Evolutionary conservation across 2,888 invertebrate genomes (phyloP), one percentile per base, ranked within the genome.

Genomic region (Apamea monoglypha): DNA sequence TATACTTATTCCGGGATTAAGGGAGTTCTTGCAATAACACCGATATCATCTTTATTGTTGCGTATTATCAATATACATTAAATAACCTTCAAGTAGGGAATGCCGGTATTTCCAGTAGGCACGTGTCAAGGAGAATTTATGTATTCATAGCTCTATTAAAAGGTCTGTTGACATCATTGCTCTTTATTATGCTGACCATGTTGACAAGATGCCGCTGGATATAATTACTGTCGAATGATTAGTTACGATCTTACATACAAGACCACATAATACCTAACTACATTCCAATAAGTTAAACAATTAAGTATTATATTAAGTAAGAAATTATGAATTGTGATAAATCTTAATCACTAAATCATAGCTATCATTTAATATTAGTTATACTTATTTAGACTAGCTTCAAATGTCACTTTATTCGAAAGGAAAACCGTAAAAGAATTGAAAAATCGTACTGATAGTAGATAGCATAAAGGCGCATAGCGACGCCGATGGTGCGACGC

Each of bases 91-190:
- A 61, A 68, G 59, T 71, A 25, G 50, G 61, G 71, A 82, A 75
- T 82, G 61, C 21, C 29, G 44, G 25, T 70, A 69, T 77, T 69
- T 66, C 59, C 47, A 80, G 64, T 80, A 50, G 25, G n/a, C 82
- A 69, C 50, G 53, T 53, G 77, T 83, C 86, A 85, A 86, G 79
- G 80, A 76, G 81, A 80, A 77, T 77, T 77, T 89, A 89, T 90
- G 80, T 84, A 86, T 86, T 90, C 89, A 91, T 83, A 88, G 85
- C 80, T 80, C 40, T 76, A 74, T 77, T 76, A 84, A 80, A 87
- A 79, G 74, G 78, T 80, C 76, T 86, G 90, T 89, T 92, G 92
- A 91, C 89, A 91, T 92, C 91, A 92, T 88, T 84, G 74, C 83
- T n/a, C 77, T 78, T 47, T 84, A 84, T 81, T 76, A 80, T 80